These are phyloP conservation scores for Nannobrachium achirus DNA, from an alignment of 2,113 vertebrate genomes.

Conservation along the genomic window DNA sequence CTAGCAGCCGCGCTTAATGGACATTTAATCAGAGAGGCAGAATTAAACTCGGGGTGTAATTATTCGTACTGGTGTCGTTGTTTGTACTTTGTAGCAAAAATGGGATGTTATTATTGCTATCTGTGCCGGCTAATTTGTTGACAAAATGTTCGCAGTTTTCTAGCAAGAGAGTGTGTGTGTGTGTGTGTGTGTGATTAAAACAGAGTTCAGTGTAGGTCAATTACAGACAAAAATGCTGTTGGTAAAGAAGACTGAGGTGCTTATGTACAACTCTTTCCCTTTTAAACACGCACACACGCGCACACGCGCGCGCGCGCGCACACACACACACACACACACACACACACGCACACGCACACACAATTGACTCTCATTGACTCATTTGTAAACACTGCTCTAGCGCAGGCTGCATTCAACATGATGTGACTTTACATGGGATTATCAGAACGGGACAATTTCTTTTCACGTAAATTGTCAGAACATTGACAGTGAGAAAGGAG, in stretches of 20 bases:
- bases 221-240: neutral
- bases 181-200: neutral
- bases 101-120: slow-evolving; percentile 7
- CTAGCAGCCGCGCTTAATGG: slow-evolving; percentile 52
- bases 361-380: too few relatives aligned
- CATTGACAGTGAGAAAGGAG: too few relatives aligned
- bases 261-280: neutral
- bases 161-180: slow-evolving; percentile 13
- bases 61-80: slow-evolving; percentile 36
- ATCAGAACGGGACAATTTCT: too few relatives aligned
- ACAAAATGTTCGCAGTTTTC: slow-evolving; percentile 21
- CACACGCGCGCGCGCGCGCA: too few relatives aligned
- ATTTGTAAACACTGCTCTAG: too few relatives aligned
- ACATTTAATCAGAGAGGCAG: slow-evolving; percentile 45
- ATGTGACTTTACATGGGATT: too few relatives aligned
- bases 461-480: too few relatives aligned
- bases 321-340: slow-evolving; percentile 2
- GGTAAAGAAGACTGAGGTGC: neutral
- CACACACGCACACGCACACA: neutral
- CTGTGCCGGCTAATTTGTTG: slow-evolving; percentile 38
- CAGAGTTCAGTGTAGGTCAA: neutral
- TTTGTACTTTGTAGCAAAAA: slow-evolving; percentile 17
- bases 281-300: too few relatives aligned
- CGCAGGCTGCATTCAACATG: too few relatives aligned
- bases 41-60: slow-evolving; percentile 40